These are phyloP conservation scores for Diarsia dahlii DNA, from an alignment of 2,888 invertebrate species.

Conservation along the genomic window DNA sequence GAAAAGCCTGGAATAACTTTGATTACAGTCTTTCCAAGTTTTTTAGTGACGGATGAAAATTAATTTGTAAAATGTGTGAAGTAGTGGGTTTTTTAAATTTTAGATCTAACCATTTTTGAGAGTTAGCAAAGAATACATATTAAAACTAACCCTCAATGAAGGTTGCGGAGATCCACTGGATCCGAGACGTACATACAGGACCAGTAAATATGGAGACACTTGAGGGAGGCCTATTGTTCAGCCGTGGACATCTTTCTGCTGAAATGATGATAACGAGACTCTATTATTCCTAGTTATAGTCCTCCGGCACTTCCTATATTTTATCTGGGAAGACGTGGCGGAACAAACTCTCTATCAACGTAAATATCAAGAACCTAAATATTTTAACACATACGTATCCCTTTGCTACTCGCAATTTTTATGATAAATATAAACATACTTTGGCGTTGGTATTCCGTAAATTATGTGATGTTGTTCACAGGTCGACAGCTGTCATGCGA, in stretches of 20 bases:
- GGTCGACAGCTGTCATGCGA: constrained; percentile 34
- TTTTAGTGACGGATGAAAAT: not conserved
- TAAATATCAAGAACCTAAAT: not conserved
- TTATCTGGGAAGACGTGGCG: not conserved
- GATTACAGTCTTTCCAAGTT: not conserved
- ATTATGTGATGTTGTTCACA: constrained; percentile 15
- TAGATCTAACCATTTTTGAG: too few species aligned
- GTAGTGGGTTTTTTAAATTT: not conserved
- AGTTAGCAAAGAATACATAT: too few species aligned
- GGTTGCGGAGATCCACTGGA: too few species aligned
- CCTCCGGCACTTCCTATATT: too few species aligned
- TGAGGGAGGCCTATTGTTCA: too few species aligned
- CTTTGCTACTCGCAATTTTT: not conserved
- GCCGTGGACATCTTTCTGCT: too few species aligned
- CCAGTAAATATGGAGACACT: too few species aligned
- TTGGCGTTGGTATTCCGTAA: not conserved
- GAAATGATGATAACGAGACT: too few species aligned
- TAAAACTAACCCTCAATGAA: too few species aligned
- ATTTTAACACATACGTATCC: not conserved
- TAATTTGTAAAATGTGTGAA: not conserved
- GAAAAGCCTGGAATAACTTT: not conserved
- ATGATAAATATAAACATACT: not conserved
- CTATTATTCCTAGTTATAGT: not conserved
- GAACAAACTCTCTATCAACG: not conserved
- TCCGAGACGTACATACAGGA: too few species aligned